These are phyloP conservation scores for Holacanthella duospinosa DNA, from an alignment of 2,888 invertebrate species.

Conservation along the genomic window DNA sequence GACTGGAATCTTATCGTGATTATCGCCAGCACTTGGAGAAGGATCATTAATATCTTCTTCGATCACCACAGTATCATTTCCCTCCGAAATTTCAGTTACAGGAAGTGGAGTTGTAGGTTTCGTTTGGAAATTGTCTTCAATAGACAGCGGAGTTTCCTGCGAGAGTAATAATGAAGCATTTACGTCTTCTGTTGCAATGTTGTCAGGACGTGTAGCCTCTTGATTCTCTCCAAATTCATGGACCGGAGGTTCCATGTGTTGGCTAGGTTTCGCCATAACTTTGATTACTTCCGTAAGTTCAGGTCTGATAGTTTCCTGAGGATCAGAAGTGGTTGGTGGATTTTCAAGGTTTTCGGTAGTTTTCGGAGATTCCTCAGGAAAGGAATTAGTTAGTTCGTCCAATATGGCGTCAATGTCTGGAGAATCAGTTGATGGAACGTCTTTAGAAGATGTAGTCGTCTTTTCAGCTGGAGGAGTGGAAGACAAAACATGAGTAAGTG, in stretches of 20 bases:
- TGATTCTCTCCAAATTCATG: not conserved
- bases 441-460: too few relatives aligned
- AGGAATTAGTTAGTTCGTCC: not conserved
- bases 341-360: not conserved
- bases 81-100: not conserved
- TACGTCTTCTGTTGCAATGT: not conserved
- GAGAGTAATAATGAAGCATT: not conserved
- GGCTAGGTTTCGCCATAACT: slow-evolving; percentile 4
- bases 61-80: not conserved
- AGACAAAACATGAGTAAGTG: too few relatives aligned
- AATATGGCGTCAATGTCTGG: not conserved
- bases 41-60: not conserved
- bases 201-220: not conserved
- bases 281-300: not conserved
- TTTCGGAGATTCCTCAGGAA: not conserved
- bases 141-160: not conserved
- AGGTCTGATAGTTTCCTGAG: not conserved
- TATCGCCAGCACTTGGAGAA: not conserved
- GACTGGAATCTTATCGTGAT: not conserved
- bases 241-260: slow-evolving; percentile 1
- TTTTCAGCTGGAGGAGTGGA: not conserved
- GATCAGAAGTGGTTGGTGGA: not conserved
- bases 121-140: not conserved
- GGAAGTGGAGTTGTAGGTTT: not conserved
- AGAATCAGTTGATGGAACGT: not conserved